A percentile compares a stretch with the other conserved stretches of the same genome.
Evolutionary conservation across 2,797 vertebrate species (phyloP).

Genomic region (Poeciliopsis paucimaculata): DNA sequence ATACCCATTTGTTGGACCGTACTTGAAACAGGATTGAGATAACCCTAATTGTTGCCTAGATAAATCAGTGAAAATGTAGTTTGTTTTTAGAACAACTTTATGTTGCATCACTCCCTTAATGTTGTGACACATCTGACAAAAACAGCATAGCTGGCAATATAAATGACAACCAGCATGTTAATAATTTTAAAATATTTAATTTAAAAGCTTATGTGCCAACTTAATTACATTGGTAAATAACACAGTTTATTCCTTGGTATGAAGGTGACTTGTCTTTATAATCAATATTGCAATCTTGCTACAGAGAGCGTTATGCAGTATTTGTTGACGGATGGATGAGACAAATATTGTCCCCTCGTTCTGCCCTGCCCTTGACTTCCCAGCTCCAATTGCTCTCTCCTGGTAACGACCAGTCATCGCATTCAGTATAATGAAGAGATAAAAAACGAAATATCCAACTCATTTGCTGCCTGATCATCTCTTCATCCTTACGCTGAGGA

Average conservation of each 20-base stretch:
- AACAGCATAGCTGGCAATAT: neutral
- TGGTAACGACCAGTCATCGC: slow-evolving; percentile 37
- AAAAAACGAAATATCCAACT: slow-evolving; percentile 39
- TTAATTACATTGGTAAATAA: neutral
- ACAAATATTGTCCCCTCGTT: slow-evolving; percentile 25
- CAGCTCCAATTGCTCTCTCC: slow-evolving; percentile 26
- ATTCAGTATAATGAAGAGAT: slow-evolving; percentile 20
- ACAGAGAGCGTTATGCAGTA: neutral
- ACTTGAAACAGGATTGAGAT: neutral
- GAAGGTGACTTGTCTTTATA: neutral
- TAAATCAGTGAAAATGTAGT: neutral
- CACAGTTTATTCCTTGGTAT: neutral
- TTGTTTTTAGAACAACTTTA: neutral
- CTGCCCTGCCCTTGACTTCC: slow-evolving; percentile 46
- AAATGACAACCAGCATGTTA: neutral
- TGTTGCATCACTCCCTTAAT: neutral
- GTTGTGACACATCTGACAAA: neutral
- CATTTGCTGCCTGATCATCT: slow-evolving; percentile 56
- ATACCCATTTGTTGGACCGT: no score
- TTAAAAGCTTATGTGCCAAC: neutral
- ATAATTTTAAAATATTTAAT: neutral
- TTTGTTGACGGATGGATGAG: slow-evolving; percentile 34
- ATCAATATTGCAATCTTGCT: neutral
- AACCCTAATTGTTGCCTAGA: neutral
- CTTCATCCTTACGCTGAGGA: slow-evolving; percentile 34